Evolutionary conservation across 2,113 vertebrate species (phyloP).

Genomic region (Mobula birostris): DNA sequence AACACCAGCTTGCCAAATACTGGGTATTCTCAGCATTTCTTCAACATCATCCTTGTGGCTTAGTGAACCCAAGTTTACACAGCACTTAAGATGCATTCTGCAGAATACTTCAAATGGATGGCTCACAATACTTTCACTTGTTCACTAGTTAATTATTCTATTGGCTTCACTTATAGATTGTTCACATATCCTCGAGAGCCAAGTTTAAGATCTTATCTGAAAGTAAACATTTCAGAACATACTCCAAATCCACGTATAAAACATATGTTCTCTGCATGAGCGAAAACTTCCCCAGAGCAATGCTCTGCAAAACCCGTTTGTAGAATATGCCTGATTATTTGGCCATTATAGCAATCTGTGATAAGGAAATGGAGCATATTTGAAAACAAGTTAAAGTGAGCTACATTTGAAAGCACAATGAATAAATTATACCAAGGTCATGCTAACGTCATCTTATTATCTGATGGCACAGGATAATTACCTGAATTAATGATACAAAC

Average conservation of each 20-base stretch:
- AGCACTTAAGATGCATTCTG: background rate
- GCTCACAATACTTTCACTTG: background rate
- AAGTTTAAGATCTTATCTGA: constrained; percentile 1
- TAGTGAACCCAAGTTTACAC: background rate
- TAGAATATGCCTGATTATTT: background rate
- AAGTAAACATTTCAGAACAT: background rate
- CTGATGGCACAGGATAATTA: background rate
- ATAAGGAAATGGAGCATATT: background rate
- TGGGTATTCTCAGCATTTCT: background rate
- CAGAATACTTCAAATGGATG: background rate
- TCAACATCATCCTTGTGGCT: background rate
- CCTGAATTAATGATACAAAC: constrained; percentile 51
- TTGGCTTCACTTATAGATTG: background rate
- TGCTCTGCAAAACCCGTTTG: background rate
- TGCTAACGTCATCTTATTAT: background rate
- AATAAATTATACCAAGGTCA: background rate
- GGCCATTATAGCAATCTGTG: background rate
- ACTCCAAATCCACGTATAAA: background rate
- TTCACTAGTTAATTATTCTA: background rate
- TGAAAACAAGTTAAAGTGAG: background rate
- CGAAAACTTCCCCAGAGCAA: background rate
- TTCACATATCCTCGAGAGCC: background rate
- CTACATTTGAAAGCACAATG: background rate
- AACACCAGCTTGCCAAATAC: background rate
- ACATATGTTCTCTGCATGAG: background rate